Evolutionary conservation across 2,888 invertebrate genomes (phyloP).

Genomic region (Gymnocheta viridis): DNA sequence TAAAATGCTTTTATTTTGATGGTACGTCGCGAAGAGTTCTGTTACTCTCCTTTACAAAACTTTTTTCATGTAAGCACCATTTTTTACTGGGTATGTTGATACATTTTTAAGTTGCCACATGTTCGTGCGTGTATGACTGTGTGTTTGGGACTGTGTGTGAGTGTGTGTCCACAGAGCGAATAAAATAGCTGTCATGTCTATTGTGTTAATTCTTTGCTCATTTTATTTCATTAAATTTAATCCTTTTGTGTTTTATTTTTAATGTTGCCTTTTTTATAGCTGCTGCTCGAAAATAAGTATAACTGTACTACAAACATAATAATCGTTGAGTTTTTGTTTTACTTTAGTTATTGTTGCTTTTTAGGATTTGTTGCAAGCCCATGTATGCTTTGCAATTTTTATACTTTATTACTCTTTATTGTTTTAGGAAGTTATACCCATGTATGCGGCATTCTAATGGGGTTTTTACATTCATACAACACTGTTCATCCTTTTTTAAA

Average conservation of each 20-base stretch:
- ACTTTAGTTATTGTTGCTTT: slow-evolving; percentile 19
- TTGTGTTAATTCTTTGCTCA: slow-evolving; percentile 71
- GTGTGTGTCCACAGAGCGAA: background rate
- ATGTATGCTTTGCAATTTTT: slow-evolving; percentile 45
- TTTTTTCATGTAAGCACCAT: background rate
- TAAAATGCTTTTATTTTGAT: too few species aligned
- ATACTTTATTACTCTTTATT: slow-evolving; percentile 67
- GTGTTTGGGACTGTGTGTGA: background rate
- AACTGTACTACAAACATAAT: slow-evolving; percentile 43
- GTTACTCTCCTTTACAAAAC: background rate
- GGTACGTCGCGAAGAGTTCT: too few species aligned
- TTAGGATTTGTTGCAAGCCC: background rate
- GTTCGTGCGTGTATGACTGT: background rate
- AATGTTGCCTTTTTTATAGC: background rate
- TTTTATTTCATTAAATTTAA: slow-evolving; percentile 70
- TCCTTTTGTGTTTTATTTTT: slow-evolving; percentile 57
- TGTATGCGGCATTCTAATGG: slow-evolving; percentile 68
- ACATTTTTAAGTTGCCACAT: background rate
- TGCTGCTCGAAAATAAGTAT: slow-evolving; percentile 2
- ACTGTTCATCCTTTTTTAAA: slow-evolving; percentile 32
- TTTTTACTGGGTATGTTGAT: background rate
- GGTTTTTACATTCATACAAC: slow-evolving; percentile 44
- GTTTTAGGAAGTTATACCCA: slow-evolving; percentile 69
- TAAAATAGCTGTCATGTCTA: slow-evolving; percentile 63
- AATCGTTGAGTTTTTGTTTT: slow-evolving; percentile 33